Conservation (phyloP, 2,888 invertebrate genomes). For the Caenorhabditis sp. region DNA sequence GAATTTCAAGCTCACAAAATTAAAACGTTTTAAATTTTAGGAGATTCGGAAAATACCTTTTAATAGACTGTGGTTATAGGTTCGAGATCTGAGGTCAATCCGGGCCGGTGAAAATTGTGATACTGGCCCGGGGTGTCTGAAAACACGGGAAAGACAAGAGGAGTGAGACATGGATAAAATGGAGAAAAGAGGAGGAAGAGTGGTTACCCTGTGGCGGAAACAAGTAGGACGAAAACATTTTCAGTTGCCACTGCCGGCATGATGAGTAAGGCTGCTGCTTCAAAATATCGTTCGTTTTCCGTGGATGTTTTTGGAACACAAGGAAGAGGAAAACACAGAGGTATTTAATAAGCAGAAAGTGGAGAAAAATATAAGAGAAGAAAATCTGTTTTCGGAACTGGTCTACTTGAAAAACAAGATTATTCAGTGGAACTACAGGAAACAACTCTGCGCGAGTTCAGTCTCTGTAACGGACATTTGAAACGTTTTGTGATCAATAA, state of each 20-base stretch:
- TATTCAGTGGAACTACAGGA: constrained; percentile 16
- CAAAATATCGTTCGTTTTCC: constrained; percentile 4
- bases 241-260: constrained; percentile 37
- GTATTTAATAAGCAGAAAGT: constrained; percentile 1
- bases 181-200: constrained; percentile 1
- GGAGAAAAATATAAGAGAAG: background rate
- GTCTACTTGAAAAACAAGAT: constrained; percentile 44
- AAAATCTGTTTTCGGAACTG: constrained; percentile 47
- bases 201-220: constrained; percentile 46
- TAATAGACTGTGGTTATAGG: too few species aligned
- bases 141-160: constrained; percentile 20
- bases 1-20: background rate
- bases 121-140: too few species aligned
- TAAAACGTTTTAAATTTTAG: background rate
- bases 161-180: background rate
- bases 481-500: background rate
- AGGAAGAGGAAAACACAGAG: background rate
- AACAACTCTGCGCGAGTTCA: background rate
- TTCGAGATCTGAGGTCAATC: too few species aligned
- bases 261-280: constrained; percentile 20
- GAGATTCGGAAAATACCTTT: constrained; percentile 5
- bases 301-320: background rate
- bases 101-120: too few species aligned
- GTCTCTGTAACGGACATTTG: background rate
- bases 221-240: constrained; percentile 46